These are phyloP conservation scores for Formica exsecta DNA, from an alignment of 1,140 invertebrate genomes.

Conservation along the genomic window DNA sequence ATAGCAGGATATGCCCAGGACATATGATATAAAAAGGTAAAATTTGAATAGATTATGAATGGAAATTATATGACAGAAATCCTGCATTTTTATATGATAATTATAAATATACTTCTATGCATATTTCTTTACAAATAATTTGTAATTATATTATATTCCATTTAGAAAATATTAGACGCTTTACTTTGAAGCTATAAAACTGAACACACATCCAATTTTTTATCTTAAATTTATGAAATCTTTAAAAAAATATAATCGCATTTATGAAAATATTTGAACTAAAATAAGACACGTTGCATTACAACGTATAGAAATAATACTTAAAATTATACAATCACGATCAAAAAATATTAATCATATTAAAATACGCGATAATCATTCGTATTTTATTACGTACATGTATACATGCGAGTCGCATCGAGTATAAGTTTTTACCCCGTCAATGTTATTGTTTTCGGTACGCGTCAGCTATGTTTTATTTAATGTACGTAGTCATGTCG, in stretches of 20 bases:
- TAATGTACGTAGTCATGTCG: too few relatives aligned
- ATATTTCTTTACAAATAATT: constrained; percentile 5
- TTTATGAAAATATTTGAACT: not conserved
- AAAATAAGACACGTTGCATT: not conserved
- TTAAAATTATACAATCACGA: not conserved
- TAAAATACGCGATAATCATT: not conserved
- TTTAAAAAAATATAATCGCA: not conserved
- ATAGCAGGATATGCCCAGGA: not conserved
- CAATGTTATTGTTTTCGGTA: too few relatives aligned
- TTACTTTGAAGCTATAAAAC: not conserved
- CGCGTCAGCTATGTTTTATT: too few relatives aligned
- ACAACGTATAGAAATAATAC: not conserved
- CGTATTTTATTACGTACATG: too few relatives aligned
- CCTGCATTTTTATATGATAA: not conserved
- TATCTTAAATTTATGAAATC: constrained; percentile 1
- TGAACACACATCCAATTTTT: not conserved
- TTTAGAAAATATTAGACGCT: not conserved
- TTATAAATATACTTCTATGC: not conserved
- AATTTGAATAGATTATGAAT: not conserved
- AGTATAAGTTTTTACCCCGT: too few relatives aligned
- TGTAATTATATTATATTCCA: constrained; percentile 5
- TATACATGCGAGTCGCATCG: too few relatives aligned
- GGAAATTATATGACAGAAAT: not conserved
- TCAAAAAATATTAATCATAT: not conserved
- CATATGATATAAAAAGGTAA: not conserved